phyloP scores from a whole-genome alignment of 2,113 vertebrate species.

The Microtus oregoni region DNA sequence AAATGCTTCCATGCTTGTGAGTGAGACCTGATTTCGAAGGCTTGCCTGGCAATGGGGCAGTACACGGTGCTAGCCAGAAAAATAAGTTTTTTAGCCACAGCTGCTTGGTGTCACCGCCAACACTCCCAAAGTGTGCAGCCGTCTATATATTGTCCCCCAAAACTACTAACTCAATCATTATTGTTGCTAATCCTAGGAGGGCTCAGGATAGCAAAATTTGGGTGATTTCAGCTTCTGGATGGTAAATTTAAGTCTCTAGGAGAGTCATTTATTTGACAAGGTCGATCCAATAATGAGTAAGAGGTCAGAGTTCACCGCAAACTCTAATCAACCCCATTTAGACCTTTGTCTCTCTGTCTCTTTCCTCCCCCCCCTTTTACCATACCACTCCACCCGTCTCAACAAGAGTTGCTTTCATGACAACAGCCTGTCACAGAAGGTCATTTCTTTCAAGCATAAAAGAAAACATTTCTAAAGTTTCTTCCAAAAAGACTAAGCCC shows the following conservation, averaged over 20 bases:
- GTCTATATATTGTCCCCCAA: not conserved
- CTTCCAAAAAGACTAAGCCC: not conserved
- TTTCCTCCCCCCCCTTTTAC: not conserved
- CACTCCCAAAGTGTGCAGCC: not conserved
- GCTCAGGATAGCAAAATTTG: not conserved
- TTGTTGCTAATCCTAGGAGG: not conserved
- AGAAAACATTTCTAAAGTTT: not conserved
- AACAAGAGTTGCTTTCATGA: conserved; percentile 1
- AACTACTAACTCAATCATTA: not conserved
- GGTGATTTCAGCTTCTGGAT: not conserved
- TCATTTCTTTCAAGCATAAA: not conserved
- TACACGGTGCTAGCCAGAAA: not conserved
- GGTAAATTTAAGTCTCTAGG: not conserved
- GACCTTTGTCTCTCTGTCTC: not conserved
- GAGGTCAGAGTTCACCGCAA: not conserved
- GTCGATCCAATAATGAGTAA: not conserved
- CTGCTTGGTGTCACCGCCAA: not conserved
- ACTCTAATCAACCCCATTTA: not conserved
- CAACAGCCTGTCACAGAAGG: not conserved
- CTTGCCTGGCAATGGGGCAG: not conserved
- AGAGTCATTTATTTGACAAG: conserved; percentile 31
- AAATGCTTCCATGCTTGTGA: not conserved
- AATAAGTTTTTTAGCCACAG: not conserved
- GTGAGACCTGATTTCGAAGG: not conserved
- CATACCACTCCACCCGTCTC: not conserved